phyloP scores from a whole-genome alignment of 2,797 vertebrate genomes.

The Microchirus variegatus region DNA sequence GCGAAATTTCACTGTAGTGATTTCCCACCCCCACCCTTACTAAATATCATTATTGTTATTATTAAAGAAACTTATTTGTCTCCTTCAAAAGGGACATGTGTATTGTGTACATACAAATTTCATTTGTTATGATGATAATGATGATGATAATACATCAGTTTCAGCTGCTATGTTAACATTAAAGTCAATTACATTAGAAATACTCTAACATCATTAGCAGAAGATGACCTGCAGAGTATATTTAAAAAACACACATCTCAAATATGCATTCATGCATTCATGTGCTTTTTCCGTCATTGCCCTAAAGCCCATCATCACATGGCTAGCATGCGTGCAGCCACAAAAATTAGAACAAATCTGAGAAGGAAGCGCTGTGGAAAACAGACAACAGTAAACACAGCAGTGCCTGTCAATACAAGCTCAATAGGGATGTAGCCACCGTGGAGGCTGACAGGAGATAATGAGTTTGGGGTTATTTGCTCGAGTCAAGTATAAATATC shows the following conservation, averaged over 20 bases:
- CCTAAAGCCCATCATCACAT: constrained; percentile 75
- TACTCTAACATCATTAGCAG: constrained; percentile 57
- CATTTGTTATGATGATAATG: constrained; percentile 3
- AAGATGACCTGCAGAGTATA: constrained; percentile 31
- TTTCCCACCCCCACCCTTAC: too few relatives aligned
- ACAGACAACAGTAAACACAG: constrained; percentile 49
- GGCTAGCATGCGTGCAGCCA: constrained; percentile 65
- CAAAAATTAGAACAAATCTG: constrained; percentile 69
- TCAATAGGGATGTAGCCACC: constrained; percentile 45
- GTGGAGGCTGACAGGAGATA: constrained; percentile 37
- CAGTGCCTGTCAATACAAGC: constrained; percentile 44
- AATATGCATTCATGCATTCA: constrained; percentile 10
- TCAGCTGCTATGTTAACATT: constrained; percentile 45
- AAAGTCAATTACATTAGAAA: constrained; percentile 62
- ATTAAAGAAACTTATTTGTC: too few relatives aligned
- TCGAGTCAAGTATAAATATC: constrained; percentile 34
- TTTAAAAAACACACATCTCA: constrained; percentile 19
- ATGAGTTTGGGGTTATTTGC: constrained; percentile 48
- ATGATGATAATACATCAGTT: too few relatives aligned
- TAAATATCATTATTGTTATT: too few relatives aligned
- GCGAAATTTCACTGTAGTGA: too few relatives aligned
- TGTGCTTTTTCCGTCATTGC: constrained; percentile 52
- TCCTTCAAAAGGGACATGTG: too few relatives aligned
- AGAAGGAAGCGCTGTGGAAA: constrained; percentile 50
- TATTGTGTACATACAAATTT: neutral